A percentile compares a stretch with the other conserved stretches of the same genome.
Conservation (phyloP, 1,140 invertebrate species). For the Gryon sp. region DNA sequence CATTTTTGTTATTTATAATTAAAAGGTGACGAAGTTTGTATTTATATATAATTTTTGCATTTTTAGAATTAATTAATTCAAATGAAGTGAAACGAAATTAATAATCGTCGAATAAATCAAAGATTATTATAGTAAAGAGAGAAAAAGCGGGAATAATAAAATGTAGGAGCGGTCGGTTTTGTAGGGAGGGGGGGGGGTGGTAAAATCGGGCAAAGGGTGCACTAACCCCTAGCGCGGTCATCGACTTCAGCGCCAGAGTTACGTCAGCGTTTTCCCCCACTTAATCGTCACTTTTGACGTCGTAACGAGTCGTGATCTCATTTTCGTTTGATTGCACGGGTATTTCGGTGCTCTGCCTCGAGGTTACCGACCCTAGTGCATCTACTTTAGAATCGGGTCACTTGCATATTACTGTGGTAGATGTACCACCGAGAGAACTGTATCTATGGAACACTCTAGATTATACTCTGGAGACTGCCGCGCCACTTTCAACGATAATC, state of each 20-base stretch:
- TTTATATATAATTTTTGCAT: too few relatives aligned
- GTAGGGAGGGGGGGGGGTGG: conserved; percentile 61
- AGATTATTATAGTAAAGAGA: too few relatives aligned
- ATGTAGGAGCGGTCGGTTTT: conserved; percentile 16
- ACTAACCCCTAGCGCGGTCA: conserved; percentile 76
- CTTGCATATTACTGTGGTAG: conserved; percentile 78
- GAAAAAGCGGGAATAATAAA: too few relatives aligned
- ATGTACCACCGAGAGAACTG: conserved; percentile 67
- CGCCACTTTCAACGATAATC: conserved; percentile 43
- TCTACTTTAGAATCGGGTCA: conserved; percentile 79
- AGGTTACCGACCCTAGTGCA: conserved; percentile 77
- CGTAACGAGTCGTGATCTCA: conserved; percentile 80
- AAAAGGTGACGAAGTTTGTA: too few relatives aligned
- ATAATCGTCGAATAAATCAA: too few relatives aligned
- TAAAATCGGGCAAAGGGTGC: conserved; percentile 73
- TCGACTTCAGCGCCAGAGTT: conserved; percentile 74
- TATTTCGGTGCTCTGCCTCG: conserved; percentile 76
- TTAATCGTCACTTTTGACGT: conserved; percentile 78
- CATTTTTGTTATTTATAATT: too few relatives aligned
- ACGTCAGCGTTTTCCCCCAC: conserved; percentile 70
- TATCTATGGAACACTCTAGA: conserved; percentile 69
- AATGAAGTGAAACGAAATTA: too few relatives aligned
- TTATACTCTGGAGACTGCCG: conserved; percentile 63
- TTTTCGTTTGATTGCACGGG: conserved; percentile 79
- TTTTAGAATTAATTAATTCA: too few relatives aligned